Evolutionary conservation across 2,113 vertebrate genomes (phyloP), one percentile per base, ranked within the genome.

Genomic region (Columba livia): DNA sequence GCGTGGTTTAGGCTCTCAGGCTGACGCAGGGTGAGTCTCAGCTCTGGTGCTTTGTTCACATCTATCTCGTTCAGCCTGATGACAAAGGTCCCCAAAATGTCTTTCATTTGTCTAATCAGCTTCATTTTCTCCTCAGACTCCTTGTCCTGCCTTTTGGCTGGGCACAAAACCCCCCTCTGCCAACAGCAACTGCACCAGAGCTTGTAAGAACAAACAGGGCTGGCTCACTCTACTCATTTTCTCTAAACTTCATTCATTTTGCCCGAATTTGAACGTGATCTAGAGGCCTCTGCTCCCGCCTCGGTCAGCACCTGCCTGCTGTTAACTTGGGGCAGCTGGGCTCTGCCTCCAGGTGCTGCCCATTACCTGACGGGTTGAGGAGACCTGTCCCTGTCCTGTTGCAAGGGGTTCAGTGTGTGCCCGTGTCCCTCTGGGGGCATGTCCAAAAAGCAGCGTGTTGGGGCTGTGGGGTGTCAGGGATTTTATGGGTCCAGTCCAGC

Each of bases 321-420:
- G 47, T 64, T 58, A 21, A 11, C 9, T 1, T 6, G 15, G 32
- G 17, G 7, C 21, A 54, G 53, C 42, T 67, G 88, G n/a, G 38
- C 31, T 16, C 32, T 66, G 38, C 42, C 64, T 69, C 60, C 62
- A 65, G 71, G 62, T 91, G 71, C 32, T 95, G 84, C 64, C 38
- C 0, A 0, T 86, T 88, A 32, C 12, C 29, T 34, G 4, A 61
- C 0, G 8, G 11, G 10, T 53, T 36, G 42, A 69, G 6, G 21
- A 60, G 48, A 31, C 10, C 34, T 67, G 36, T 5, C 44, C 70
- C 10, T 18, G 32, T 5, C 31, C 32, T 44, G 26, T 15, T 31
- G 5, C 0, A 0, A 32, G 26, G 32, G 10, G 25, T 50, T 57
- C 13, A 21, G 3, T 29, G 38, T 26, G 6, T 58, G 21, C 3